These are phyloP conservation scores for Desmodus rotundus DNA, from an alignment of 2,113 vertebrate species.

Conservation along the genomic window DNA sequence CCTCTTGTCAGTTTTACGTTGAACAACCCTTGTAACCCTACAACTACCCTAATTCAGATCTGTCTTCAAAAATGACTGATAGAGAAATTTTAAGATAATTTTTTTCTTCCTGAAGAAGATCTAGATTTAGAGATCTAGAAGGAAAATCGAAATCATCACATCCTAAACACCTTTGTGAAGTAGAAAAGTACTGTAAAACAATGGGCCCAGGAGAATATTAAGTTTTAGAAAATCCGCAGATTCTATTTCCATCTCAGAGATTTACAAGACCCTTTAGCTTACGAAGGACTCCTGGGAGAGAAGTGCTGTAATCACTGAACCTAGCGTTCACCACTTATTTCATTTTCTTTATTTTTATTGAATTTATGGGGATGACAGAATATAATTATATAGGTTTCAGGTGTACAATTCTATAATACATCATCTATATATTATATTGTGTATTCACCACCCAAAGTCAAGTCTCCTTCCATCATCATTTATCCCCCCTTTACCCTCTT, in stretches of 20 bases:
- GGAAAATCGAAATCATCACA: neutral
- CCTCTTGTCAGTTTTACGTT: neutral
- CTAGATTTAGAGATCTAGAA: neutral
- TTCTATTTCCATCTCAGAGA: neutral
- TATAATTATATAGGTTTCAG: too few relatives aligned
- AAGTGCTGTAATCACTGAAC: neutral
- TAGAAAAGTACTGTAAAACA: neutral
- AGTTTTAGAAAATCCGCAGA: neutral
- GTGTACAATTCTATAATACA: too few relatives aligned
- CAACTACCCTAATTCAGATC: neutral
- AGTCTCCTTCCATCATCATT: too few relatives aligned
- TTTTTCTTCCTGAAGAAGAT: neutral
- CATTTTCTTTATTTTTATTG: too few relatives aligned
- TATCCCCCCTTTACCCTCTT: too few relatives aligned
- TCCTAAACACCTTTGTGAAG: neutral
- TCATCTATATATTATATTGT: too few relatives aligned
- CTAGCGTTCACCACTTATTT: neutral
- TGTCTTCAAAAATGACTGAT: neutral
- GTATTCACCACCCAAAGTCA: too few relatives aligned
- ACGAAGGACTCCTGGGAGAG: neutral
- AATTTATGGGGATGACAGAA: too few relatives aligned
- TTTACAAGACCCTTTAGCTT: neutral
- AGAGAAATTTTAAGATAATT: neutral
- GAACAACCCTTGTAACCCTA: neutral
- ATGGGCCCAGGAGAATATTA: neutral